phyloP scores from a whole-genome alignment of 2,113 vertebrate species.

The Dipodomys ordii region DNA sequence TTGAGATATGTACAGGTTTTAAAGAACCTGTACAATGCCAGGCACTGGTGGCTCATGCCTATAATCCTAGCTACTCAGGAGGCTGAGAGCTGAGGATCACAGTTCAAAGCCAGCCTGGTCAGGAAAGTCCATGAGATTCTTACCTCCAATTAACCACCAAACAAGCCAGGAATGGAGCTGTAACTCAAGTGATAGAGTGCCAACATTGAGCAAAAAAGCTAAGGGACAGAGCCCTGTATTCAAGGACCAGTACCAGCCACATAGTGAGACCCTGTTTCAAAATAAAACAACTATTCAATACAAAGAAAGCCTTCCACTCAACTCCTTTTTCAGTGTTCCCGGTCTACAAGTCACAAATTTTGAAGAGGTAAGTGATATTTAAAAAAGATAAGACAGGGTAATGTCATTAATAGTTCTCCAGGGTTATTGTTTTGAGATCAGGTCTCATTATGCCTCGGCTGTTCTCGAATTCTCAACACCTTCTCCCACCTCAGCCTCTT shows the following conservation, averaged over 20 bases:
- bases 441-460: neutral
- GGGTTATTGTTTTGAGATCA: neutral
- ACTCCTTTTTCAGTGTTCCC: neutral
- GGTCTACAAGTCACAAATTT: neutral
- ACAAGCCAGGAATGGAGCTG: no score
- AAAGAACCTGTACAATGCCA: neutral
- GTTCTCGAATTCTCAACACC: neutral
- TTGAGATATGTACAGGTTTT: no score
- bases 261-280: no score
- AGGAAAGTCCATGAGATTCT: no score
- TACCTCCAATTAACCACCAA: no score
- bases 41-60: neutral
- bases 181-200: no score
- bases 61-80: neutral
- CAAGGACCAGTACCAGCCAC: neutral
- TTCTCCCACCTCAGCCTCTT: neutral
- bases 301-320: neutral
- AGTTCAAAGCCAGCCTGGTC: no score
- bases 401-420: neutral
- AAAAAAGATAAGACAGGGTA: neutral
- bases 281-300: neutral
- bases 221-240: no score
- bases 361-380: constrained; percentile 1
- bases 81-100: no score
- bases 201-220: no score